Evolutionary conservation across 2,797 vertebrate species (phyloP), one percentile per base, ranked within the genome.

Genomic region (Protosalanx chinensis): DNA sequence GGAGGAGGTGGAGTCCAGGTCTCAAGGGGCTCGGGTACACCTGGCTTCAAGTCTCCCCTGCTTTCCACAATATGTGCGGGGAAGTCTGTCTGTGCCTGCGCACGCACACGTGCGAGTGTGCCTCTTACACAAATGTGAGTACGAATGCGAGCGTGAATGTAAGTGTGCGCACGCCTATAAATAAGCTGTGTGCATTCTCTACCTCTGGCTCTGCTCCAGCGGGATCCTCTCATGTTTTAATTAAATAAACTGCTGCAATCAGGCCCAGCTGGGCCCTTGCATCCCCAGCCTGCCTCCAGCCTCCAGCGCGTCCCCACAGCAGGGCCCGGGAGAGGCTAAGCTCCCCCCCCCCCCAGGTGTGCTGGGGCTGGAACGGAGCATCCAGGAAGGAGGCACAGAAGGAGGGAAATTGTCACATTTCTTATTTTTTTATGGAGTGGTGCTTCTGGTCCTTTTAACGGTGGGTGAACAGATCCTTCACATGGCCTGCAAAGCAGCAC

Each of bases 181-280:
- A 93, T 90, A 91, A 83, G 77, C 68, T 58, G 72, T 77, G 81
- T 82, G 81, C 88, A 82, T 84, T 88, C 85, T 77, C 83, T 84
- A 70, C 79, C 15, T 72, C 78, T 81, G 57, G 23, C 79, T 87
- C 88, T 35, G 56, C 32, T 70, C 66, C 82, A 60, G 77, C 80
- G 85, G 90, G 89, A 92, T 89, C 79, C 86, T 87, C 84, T 87
- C 82, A 81, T 86, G 85, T 88, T 91, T 90, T 91, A 91, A 92
- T 91, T 89, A 91, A 91, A 90, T 90, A 90, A 89, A 89, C 86
- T 84, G 74, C 81, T 81, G 85, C 83, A 76, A 89, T 87, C 78
- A 74, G 72, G 83, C 87, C 83, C 89, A 91, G 90, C 89, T 91
- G 90, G 85, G 89, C 79, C 82, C 82, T 77, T 77, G 79, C 77